Evolutionary conservation across 2,797 vertebrate species (phyloP).

Genomic region (Darevskia mixta): DNA sequence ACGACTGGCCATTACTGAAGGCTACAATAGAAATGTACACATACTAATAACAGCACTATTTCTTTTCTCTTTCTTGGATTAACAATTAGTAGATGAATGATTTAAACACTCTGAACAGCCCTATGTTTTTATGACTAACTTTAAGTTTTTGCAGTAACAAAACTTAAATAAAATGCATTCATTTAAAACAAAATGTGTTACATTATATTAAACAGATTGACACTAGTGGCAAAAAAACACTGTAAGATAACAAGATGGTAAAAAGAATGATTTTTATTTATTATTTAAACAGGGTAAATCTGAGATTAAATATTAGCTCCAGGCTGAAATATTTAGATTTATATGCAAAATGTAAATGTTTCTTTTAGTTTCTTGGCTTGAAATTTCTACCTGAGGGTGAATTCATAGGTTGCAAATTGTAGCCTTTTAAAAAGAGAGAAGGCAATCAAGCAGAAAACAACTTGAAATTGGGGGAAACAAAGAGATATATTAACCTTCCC

Average conservation of each 20-base stretch:
- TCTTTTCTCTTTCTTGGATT: conserved; percentile 5
- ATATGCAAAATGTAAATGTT: background rate
- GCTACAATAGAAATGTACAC: background rate
- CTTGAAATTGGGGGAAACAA: background rate
- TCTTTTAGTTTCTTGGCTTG: background rate
- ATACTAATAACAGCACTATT: background rate
- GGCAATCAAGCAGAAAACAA: conserved; percentile 11
- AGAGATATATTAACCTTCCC: background rate
- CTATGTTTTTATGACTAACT: background rate
- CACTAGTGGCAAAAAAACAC: background rate
- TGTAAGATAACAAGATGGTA: background rate
- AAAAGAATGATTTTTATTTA: background rate
- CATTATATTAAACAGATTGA: background rate
- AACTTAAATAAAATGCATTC: background rate
- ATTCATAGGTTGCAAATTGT: background rate
- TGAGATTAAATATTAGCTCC: background rate
- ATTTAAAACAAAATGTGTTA: background rate
- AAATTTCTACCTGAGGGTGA: background rate
- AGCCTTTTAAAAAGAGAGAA: background rate
- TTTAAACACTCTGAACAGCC: background rate
- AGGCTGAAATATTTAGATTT: background rate
- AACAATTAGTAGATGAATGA: background rate
- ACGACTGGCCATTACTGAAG: background rate
- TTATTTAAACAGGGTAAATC: background rate
- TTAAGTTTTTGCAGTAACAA: background rate